Percentiles rank a stretch among this genome's conserved stretches.
These are phyloP conservation scores for Ephydatia muelleri DNA, from an alignment of 37 sponge, comb jelly and placozoan genomes.

Conservation along the genomic window DNA sequence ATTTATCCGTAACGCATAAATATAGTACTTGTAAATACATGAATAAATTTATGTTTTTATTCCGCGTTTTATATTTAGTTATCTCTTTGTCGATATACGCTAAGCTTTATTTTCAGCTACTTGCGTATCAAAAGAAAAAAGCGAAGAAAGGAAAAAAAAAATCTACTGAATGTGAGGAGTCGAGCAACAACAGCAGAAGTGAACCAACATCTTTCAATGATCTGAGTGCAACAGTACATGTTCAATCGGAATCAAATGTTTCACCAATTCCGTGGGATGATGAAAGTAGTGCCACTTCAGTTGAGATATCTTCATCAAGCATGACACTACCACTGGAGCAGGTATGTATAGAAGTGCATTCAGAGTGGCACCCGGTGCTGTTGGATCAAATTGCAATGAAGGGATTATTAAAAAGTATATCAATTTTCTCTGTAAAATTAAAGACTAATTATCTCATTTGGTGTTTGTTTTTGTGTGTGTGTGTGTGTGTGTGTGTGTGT, in stretches of 20 bases:
- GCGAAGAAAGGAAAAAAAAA: background rate
- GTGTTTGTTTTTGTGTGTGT: too few relatives aligned
- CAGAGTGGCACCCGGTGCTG: too few relatives aligned
- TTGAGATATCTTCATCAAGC: background rate
- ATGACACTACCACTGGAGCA: background rate
- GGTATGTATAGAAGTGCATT: too few relatives aligned
- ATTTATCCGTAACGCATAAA: too few relatives aligned
- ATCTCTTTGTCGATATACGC: background rate
- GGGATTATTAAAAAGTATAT: too few relatives aligned
- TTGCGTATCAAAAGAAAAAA: slow-evolving; percentile 19
- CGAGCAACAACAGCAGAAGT: background rate
- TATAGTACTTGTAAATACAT: background rate
- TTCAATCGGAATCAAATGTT: background rate
- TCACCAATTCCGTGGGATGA: background rate
- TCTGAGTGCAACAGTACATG: background rate
- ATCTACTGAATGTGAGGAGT: background rate
- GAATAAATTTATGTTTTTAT: background rate
- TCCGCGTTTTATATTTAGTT: background rate
- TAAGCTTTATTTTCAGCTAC: slow-evolving; percentile 12
- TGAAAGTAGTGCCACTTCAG: background rate
- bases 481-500: too few relatives aligned
- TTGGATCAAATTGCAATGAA: too few relatives aligned
- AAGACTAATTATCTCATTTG: too few relatives aligned
- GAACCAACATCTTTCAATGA: background rate
- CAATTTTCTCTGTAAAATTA: too few relatives aligned